These are phyloP conservation scores for Drosophila santomea DNA, from an alignment of 1,140 invertebrate genomes.

Conservation along the genomic window DNA sequence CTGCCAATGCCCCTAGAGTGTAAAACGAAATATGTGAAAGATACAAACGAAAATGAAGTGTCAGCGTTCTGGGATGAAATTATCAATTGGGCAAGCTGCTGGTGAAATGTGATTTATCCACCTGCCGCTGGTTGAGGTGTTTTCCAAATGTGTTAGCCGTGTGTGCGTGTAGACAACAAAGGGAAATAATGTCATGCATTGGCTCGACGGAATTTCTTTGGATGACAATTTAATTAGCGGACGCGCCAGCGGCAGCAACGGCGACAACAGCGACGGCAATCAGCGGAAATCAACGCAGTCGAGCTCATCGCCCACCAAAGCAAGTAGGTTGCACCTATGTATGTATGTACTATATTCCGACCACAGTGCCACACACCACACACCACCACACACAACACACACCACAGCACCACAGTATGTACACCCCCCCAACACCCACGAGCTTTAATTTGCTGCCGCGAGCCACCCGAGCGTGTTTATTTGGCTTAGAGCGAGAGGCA, in stretches of 20 bases:
- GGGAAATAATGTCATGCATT: slow-evolving; percentile 84
- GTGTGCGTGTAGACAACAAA: slow-evolving; percentile 47
- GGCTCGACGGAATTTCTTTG: slow-evolving; percentile 83
- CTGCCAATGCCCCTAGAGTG: slow-evolving; percentile 42
- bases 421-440: slow-evolving; percentile 7
- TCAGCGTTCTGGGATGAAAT: slow-evolving; percentile 58
- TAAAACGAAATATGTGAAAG: slow-evolving; percentile 41
- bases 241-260: slow-evolving; percentile 78
- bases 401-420: slow-evolving; percentile 16
- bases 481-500: slow-evolving; percentile 41
- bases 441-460: slow-evolving; percentile 53
- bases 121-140: slow-evolving; percentile 24
- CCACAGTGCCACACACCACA: background rate
- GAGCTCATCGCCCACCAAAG: slow-evolving; percentile 76
- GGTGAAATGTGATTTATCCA: slow-evolving; percentile 48
- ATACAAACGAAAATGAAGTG: slow-evolving; percentile 47
- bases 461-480: slow-evolving; percentile 72
- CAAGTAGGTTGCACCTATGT: slow-evolving; percentile 75
- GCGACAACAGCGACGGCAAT: slow-evolving; percentile 75
- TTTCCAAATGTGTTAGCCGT: slow-evolving; percentile 17
- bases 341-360: too few relatives aligned
- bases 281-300: slow-evolving; percentile 78
- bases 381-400: background rate
- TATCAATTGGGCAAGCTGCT: slow-evolving; percentile 51
- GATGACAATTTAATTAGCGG: slow-evolving; percentile 85